Conservation (phyloP, 2,797 vertebrate species). For the Gallinago nigripennis region DNA sequence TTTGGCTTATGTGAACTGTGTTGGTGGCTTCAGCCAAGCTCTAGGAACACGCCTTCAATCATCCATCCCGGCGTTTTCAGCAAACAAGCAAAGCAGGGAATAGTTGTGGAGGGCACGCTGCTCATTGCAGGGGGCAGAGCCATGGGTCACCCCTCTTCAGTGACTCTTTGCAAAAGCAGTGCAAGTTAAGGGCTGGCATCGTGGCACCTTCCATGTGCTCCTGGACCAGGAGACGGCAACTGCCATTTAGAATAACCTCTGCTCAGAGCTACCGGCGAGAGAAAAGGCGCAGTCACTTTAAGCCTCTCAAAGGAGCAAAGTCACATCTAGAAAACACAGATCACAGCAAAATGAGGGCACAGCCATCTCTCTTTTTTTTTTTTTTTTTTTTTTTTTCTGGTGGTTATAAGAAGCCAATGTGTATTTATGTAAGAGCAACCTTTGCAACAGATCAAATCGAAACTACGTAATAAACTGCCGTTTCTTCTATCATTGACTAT, state of each 20-base stretch:
- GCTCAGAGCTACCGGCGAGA: not conserved
- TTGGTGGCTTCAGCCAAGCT: not conserved
- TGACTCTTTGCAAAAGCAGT: not conserved
- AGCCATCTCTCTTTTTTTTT: not conserved
- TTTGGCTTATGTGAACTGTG: not conserved
- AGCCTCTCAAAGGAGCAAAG: not conserved
- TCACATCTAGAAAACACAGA: not conserved
- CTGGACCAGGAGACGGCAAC: not conserved
- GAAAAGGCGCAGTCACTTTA: accelerated
- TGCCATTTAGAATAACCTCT: not conserved
- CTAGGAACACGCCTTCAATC: not conserved
- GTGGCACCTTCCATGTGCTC: not conserved
- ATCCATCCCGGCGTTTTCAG: not conserved
- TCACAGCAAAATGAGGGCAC: not conserved
- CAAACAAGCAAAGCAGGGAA: not conserved
- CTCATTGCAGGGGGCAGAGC: not conserved
- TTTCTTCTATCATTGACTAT: not conserved
- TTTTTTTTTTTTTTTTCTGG: not conserved
- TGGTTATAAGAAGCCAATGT: not conserved
- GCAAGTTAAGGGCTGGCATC: not conserved
- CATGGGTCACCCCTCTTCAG: accelerated
- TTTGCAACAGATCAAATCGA: conserved; percentile 28
- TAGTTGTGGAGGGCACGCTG: not conserved
- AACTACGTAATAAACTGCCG: not conserved
- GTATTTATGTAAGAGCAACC: conserved; percentile 51